Evolutionary conservation across 2,113 vertebrate species (phyloP), one percentile per base, ranked within the genome.

Genomic region (Petrocephalus zakoni): DNA sequence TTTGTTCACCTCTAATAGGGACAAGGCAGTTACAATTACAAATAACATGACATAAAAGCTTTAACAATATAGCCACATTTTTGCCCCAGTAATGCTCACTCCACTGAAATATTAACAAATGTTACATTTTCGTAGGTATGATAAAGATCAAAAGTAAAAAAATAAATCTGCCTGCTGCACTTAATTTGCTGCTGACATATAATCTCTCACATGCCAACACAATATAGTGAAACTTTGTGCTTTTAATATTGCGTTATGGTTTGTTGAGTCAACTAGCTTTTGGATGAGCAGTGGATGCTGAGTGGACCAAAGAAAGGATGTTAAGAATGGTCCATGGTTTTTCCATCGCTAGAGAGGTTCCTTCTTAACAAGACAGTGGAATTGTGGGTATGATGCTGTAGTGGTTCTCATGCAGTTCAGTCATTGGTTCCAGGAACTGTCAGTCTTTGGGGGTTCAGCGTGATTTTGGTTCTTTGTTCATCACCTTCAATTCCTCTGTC

Each of bases 151-250:
- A 82, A 91, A 72, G 91, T 95, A 95, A 89, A 95, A 95, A 95
- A 95, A 95, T 95, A 95, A 92, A 94, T 92, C 94, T 93, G 91
- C 92, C 87, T 88, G 92, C 90, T 90, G 91, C 89, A 92, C 88
- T 85, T 92, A 92, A 91, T 90, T 91, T 88, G 88, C 91, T 89
- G 92, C 56, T 90, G 55, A 90, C 85, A 89, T 92, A 92, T 58
- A 91, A 91, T 93, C 91, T 91, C 89, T 81, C 90, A 92, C 88
- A 90, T n/a, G 37, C 85, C 51, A 88, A 90, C 47, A 78, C 19
- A 89, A 88, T 87, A 89, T 89, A 51, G 82, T 86, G 91, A 55
- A 56, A 55, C 52, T 86, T 85, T 86, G 49, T 86, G 49, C 52
- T 86, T 86, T 86, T 86, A 25, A 68, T 47, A 47, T 83, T 47